These are phyloP conservation scores for Hipparchia sbordonii DNA, from an alignment of 2,888 invertebrate species.

Conservation along the genomic window DNA sequence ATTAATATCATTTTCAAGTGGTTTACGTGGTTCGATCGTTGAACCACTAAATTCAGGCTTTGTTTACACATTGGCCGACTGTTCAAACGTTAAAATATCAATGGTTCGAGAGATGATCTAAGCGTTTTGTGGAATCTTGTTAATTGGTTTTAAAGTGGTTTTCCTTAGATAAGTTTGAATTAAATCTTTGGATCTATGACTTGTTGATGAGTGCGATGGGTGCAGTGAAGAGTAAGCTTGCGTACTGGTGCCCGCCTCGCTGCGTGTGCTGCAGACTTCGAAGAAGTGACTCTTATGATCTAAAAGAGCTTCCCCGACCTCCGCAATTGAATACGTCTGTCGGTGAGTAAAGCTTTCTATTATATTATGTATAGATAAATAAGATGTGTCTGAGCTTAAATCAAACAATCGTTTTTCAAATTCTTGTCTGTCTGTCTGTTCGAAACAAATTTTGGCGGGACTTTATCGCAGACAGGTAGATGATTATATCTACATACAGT, in stretches of 20 bases:
- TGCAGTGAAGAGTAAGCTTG: slow-evolving; percentile 64
- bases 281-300: slow-evolving; percentile 62
- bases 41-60: slow-evolving; percentile 50
- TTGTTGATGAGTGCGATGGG: slow-evolving; percentile 55
- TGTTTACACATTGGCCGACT: slow-evolving; percentile 64
- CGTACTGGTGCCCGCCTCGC: slow-evolving; percentile 52
- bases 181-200: slow-evolving; percentile 28
- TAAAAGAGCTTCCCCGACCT: slow-evolving; percentile 69
- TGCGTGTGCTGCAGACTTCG: slow-evolving; percentile 56
- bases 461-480: not conserved
- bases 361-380: too few relatives aligned
- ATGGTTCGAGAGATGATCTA: slow-evolving; percentile 58
- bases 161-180: slow-evolving; percentile 37
- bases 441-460: not conserved
- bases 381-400: too few relatives aligned
- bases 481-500: not conserved
- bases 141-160: slow-evolving; percentile 55
- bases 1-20: slow-evolving; percentile 41
- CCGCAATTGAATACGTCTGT: slow-evolving; percentile 59
- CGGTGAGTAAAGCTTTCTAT: slow-evolving; percentile 54
- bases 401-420: too few relatives aligned
- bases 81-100: slow-evolving; percentile 48
- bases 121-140: slow-evolving; percentile 50
- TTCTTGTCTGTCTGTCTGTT: too few relatives aligned
- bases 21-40: slow-evolving; percentile 34